Base-by-base conservation (phyloP, 2,113 vertebrate genomes). In the Oncorhynchus keta region DNA sequence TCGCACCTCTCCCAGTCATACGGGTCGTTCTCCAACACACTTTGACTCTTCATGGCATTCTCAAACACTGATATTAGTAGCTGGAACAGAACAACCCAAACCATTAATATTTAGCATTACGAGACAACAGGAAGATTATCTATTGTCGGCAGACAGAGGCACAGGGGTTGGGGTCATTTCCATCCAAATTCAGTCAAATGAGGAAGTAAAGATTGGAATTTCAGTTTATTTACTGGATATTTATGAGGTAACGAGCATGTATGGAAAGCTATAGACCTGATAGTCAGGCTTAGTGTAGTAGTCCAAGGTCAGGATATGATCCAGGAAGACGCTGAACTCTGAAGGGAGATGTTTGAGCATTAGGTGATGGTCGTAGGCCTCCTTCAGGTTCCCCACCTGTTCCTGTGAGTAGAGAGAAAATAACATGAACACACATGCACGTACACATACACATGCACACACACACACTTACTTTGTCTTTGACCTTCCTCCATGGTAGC, bases 221-320 rank as follows among this genome's bases (percentile, higher is more conserved):
- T 16, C 12, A 55, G 12, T 55, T 55, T 55, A 55, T 55, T 55
- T 55, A 14, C 12, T 55, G 16, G 51, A 55, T 18, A 18, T 14
- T 55, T 16, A 55, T 18, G 39, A 16, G 51, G 12, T 55, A 18
- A 55, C 51, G 51, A 18, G 12, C 51, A 55, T 16, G 5, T 18
- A 18, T 55, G 59, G 18, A 62, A 62, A 6, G 13, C 18, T 18
- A 67, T 13, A 67, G 6, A 99, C 98, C 96, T 97, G 94, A 86
- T 99, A 99, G 90, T 99, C 96, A 5, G 98, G 98, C 84, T 97
- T 98, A 35, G 97, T 98, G 92, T 95, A 96, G 90, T 99, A 99
- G 93, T 99, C 97, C 87, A 99, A 90, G 83, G 88, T 94, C 73
- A 94, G 91, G 83, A 99, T 95, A 76, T 99, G 98, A 81, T 99